Conservation (phyloP, 2,888 invertebrate genomes). For the Anticlea derivata region DNA sequence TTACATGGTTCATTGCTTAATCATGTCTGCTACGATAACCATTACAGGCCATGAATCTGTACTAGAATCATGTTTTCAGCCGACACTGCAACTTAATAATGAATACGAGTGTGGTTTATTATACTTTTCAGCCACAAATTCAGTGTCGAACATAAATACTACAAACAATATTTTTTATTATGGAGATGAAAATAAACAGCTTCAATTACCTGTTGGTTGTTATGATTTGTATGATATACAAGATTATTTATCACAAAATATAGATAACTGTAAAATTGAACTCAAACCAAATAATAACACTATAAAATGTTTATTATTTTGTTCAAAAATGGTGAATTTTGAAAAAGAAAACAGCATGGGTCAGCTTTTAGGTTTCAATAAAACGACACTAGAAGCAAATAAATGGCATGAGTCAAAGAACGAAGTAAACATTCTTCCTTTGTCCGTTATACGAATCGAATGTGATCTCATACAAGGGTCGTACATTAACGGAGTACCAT, state of each 20-base stretch:
- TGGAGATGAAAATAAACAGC: not conserved
- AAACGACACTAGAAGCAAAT: constrained; percentile 5
- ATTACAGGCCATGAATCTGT: not conserved
- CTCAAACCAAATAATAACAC: constrained; percentile 4
- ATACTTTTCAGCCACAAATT: not conserved
- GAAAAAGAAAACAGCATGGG: not conserved
- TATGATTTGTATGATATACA: constrained; percentile 2
- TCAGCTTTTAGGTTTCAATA: not conserved
- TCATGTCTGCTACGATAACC: not conserved
- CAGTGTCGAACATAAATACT: not conserved
- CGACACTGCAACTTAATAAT: not conserved
- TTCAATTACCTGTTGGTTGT: not conserved
- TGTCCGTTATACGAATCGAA: constrained; percentile 10
- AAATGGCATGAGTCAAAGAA: constrained; percentile 10
- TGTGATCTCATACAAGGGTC: constrained; percentile 11
- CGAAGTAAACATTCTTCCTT: constrained; percentile 6
- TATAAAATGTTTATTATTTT: not conserved
- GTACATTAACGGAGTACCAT: constrained; percentile 1
- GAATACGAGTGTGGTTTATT: constrained; percentile 5
- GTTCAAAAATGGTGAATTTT: not conserved
- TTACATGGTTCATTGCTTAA: not conserved
- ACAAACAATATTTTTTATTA: not conserved
- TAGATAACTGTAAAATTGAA: not conserved
- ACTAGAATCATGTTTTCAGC: not conserved
- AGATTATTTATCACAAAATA: not conserved